These are phyloP conservation scores for Chelmon rostratus DNA, from an alignment of 2,797 vertebrate species.

Conservation along the genomic window DNA sequence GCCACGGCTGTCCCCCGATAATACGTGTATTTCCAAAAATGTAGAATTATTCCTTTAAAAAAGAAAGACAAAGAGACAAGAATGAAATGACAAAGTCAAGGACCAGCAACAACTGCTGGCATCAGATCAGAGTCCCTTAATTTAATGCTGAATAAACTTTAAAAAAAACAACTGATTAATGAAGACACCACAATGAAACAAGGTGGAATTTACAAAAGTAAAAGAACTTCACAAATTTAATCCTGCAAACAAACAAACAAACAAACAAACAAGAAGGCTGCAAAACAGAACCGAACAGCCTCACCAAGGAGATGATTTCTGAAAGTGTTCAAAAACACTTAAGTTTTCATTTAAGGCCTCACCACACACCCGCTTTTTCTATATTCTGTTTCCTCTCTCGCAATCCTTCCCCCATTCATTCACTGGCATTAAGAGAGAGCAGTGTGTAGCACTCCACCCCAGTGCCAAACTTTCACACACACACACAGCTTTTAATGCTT, in stretches of 20 bases:
- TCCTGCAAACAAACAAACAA: neutral
- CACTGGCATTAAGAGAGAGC: constrained; percentile 24
- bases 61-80: too few relatives aligned
- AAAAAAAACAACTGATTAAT: neutral
- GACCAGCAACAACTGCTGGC: neutral
- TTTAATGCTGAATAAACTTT: neutral
- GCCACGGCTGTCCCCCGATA: too few relatives aligned
- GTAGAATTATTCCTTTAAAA: neutral
- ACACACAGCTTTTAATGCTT: constrained; percentile 65
- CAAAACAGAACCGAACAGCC: neutral
- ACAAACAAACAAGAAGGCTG: neutral
- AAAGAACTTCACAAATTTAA: neutral
- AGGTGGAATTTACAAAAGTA: neutral
- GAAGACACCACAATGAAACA: neutral
- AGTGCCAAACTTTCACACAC: constrained; percentile 42
- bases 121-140: neutral
- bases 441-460: constrained; percentile 18
- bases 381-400: constrained; percentile 20
- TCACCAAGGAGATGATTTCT: constrained; percentile 1
- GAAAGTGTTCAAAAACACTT: constrained; percentile 17
- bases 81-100: neutral
- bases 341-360: constrained; percentile 16
- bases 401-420: constrained; percentile 28
- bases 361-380: constrained; percentile 39
- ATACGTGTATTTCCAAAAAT: neutral